A percentile compares a stretch with the other conserved stretches of the same genome.
Evolutionary conservation across 2,797 vertebrate genomes (phyloP).

Genomic region (Huso huso): DNA sequence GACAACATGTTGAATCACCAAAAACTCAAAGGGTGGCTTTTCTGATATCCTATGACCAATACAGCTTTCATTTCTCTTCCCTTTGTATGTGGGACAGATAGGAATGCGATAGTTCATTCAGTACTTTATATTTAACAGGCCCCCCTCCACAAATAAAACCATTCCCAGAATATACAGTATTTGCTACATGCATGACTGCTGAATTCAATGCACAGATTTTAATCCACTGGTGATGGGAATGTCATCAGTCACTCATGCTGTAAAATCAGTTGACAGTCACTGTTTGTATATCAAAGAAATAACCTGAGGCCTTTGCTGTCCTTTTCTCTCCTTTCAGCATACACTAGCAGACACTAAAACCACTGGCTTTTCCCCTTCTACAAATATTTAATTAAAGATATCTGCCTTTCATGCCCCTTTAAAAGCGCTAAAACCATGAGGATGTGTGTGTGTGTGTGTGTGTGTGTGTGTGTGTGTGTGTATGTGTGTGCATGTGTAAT

Average conservation of each 20-base stretch:
- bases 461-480: too few relatives aligned
- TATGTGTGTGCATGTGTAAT: background rate
- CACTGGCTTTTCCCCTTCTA: conserved; percentile 1
- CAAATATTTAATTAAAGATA: background rate
- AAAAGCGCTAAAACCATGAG: background rate
- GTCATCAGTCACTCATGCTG: background rate
- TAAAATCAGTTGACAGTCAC: background rate
- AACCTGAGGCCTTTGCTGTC: background rate
- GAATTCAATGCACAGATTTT: background rate
- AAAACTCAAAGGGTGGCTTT: too few relatives aligned
- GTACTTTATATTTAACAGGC: too few relatives aligned
- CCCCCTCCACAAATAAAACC: too few relatives aligned
- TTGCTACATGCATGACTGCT: background rate
- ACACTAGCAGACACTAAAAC: background rate
- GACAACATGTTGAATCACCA: too few relatives aligned
- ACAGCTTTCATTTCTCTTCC: too few relatives aligned
- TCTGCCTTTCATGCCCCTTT: conserved; percentile 3
- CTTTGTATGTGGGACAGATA: too few relatives aligned
- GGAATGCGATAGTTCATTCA: too few relatives aligned
- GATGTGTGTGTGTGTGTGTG: background rate
- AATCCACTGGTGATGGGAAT: background rate
- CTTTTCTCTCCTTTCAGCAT: conserved; percentile 5
- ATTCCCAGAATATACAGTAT: too few relatives aligned
- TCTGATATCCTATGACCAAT: too few relatives aligned
- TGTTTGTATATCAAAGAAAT: background rate